A percentile compares a stretch with the other conserved stretches of the same genome.
phyloP scores from a whole-genome alignment of 2,797 vertebrate genomes.

The Ptychobarbus kaznakovi region DNA sequence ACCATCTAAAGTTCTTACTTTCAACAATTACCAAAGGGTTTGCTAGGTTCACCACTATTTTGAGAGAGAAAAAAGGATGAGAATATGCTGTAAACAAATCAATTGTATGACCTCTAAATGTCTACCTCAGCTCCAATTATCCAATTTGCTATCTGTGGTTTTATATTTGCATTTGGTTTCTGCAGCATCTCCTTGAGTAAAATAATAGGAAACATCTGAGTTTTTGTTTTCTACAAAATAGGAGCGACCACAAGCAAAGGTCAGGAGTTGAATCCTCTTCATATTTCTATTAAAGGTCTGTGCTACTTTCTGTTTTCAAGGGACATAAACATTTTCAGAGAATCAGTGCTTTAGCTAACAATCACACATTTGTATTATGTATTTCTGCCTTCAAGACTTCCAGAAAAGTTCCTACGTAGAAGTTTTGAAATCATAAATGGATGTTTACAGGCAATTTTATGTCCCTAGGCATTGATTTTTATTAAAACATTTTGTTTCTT shows the following conservation, averaged over 20 bases:
- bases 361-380: neutral
- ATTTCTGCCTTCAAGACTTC: neutral
- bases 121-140: neutral
- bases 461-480: constrained; percentile 3
- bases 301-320: neutral
- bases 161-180: neutral
- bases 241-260: neutral
- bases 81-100: constrained; percentile 8
- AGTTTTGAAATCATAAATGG: neutral
- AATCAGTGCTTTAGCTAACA: neutral
- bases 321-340: neutral
- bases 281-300: neutral
- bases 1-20: neutral
- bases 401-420: neutral
- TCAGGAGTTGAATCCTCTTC: neutral
- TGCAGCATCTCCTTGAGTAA: neutral
- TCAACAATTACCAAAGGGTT: neutral
- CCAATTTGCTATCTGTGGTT: neutral
- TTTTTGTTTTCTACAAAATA: neutral
- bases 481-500: neutral
- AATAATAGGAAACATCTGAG: neutral
- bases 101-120: neutral
- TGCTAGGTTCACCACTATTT: neutral
- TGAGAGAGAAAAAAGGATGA: neutral
- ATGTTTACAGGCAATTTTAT: neutral